Conservation (phyloP, 2,113 vertebrate species). For the Gadus chalcogrammus region DNA sequence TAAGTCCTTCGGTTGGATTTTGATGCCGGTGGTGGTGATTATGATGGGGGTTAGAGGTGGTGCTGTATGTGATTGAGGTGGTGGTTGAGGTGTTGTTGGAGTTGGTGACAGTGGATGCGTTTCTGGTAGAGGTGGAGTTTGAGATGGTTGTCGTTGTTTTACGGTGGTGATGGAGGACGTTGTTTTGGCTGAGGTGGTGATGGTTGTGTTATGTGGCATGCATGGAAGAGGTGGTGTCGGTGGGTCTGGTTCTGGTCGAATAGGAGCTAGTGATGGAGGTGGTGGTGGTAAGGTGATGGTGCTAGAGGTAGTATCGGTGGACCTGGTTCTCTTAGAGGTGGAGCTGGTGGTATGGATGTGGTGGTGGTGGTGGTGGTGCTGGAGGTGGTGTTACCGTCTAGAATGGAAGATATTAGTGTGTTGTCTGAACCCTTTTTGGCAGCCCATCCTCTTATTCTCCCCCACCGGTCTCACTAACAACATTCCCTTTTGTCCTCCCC, state of each 20-base stretch:
- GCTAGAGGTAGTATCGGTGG: neutral
- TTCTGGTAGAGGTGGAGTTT: neutral
- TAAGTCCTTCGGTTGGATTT: too few species aligned
- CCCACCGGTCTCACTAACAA: conserved; percentile 23
- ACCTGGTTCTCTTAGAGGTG: neutral
- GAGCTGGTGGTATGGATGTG: conserved; percentile 5
- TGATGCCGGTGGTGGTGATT: too few species aligned
- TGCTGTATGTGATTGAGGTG: too few species aligned
- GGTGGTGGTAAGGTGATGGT: too few species aligned
- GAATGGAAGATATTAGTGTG: conserved; percentile 20
- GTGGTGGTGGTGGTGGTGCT: neutral
- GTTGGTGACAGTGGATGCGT: neutral
- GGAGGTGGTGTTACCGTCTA: neutral
- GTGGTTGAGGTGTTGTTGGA: too few species aligned
- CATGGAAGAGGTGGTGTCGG: too few species aligned
- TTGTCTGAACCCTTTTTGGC: conserved; percentile 15
- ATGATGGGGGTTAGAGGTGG: too few species aligned
- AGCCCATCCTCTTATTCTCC: conserved; percentile 26
- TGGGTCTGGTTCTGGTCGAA: too few species aligned
- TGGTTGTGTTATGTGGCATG: too few species aligned
- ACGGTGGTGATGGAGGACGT: neutral
- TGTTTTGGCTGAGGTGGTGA: neutral
- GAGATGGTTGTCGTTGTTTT: conserved; percentile 1
- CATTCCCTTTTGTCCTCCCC: conserved; percentile 14
- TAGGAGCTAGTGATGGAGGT: too few species aligned